These are phyloP conservation scores for Psittacula echo DNA, from an alignment of 2,797 vertebrate species.

Conservation along the genomic window DNA sequence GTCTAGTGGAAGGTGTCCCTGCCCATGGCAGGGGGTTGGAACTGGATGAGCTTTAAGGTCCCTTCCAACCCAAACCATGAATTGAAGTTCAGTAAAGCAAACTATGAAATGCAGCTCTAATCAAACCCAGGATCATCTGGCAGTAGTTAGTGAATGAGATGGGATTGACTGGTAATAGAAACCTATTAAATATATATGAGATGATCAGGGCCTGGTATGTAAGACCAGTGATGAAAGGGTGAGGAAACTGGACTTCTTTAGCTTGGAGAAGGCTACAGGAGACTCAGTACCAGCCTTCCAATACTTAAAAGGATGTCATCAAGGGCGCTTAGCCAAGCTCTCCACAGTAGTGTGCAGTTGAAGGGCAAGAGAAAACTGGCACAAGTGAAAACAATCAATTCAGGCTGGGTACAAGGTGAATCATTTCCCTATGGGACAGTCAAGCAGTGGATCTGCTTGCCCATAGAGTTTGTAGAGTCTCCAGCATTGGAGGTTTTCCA, in stretches of 20 bases:
- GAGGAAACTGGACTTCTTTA: not conserved
- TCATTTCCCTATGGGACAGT: not conserved
- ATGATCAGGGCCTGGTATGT: not conserved
- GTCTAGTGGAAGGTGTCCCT: not conserved
- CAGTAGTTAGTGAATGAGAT: not conserved
- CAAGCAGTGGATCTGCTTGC: not conserved
- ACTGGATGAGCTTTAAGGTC: not conserved
- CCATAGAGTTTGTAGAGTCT: not conserved
- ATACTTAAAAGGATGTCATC: not conserved
- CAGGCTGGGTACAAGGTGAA: not conserved
- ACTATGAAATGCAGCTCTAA: not conserved
- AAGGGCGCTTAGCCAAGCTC: not conserved
- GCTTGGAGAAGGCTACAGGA: not conserved
- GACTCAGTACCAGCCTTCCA: not conserved
- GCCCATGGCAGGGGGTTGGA: not conserved
- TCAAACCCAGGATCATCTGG: not conserved
- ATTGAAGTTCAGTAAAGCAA: not conserved
- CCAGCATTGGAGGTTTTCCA: not conserved
- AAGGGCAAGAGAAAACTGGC: not conserved
- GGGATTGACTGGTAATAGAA: not conserved
- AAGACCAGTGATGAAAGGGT: not conserved
- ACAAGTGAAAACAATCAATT: not conserved
- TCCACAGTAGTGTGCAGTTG: not conserved
- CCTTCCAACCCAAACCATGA: not conserved
- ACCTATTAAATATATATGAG: not conserved